A percentile compares a stretch with the other conserved stretches of the same genome.
Conservation (phyloP, 2,797 vertebrate genomes). For the Tinamus major region DNA sequence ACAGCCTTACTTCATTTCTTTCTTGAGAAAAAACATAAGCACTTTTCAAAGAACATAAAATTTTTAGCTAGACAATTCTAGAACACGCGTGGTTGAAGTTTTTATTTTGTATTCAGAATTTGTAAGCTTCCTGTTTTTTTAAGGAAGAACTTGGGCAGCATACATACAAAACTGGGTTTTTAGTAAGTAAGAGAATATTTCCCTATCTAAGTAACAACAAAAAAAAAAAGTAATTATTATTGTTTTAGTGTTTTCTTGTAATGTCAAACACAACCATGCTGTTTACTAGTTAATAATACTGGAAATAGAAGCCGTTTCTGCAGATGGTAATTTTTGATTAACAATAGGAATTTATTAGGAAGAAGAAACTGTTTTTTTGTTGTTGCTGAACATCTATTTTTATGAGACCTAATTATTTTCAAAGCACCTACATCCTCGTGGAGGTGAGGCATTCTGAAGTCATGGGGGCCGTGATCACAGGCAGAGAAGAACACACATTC, state of each 20-base stretch:
- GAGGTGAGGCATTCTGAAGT: neutral
- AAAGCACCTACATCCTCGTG: neutral
- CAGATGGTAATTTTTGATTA: neutral
- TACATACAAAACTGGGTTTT: accelerated
- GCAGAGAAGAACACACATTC: neutral
- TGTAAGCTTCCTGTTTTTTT: neutral
- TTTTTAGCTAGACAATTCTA: neutral
- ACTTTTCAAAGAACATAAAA: neutral
- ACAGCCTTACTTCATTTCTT: neutral
- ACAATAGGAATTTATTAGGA: neutral
- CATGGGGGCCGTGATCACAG: neutral
- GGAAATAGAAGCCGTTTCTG: neutral
- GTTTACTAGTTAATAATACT: neutral
- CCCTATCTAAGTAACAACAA: neutral
- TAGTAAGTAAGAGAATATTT: neutral
- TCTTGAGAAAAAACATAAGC: neutral
- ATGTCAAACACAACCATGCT: neutral
- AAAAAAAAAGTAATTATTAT: neutral
- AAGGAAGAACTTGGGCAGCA: neutral
- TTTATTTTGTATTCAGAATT: neutral
- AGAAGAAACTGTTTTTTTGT: neutral
- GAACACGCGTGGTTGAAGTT: neutral
- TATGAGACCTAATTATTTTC: neutral
- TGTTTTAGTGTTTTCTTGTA: neutral
- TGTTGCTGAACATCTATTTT: neutral